Percentiles rank a stretch among this genome's conserved stretches.
Conservation (phyloP, 2,888 invertebrate species). For the Rotaria socialis region DNA sequence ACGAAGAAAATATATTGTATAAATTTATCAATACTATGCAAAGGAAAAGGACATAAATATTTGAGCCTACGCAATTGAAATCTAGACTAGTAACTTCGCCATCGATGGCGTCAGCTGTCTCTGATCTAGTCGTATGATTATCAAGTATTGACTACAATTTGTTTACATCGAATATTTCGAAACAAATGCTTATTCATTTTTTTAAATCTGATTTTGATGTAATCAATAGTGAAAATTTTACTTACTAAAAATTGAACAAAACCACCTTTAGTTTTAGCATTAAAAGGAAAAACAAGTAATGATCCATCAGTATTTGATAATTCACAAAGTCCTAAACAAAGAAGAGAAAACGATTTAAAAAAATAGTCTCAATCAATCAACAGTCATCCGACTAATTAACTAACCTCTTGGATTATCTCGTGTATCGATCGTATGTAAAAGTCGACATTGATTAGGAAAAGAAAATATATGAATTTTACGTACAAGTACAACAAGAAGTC, state of each 20-base stretch:
- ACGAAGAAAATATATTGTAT: no score
- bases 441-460: conserved; percentile 45
- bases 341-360: no score
- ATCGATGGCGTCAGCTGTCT: no score
- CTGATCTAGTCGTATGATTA: no score
- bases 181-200: no score
- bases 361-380: not conserved
- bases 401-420: conserved; percentile 43
- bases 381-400: not conserved
- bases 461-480: conserved; percentile 46
- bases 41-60: no score
- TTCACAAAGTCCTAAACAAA: conserved; percentile 4
- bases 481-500: conserved; percentile 42
- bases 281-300: conserved; percentile 10
- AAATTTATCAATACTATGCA: no score
- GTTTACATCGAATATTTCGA: no score
- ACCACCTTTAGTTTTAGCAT: not conserved
- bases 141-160: no score
- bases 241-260: conserved; percentile 33
- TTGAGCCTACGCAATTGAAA: no score
- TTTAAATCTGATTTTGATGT: no score
- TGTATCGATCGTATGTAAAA: conserved; percentile 42
- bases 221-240: not conserved
- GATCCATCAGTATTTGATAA: conserved; percentile 31
- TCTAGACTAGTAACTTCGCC: no score